Evolutionary conservation across 2,888 invertebrate genomes (phyloP), one percentile per base, ranked within the genome.

Genomic region (Eubasilissa splendida): DNA sequence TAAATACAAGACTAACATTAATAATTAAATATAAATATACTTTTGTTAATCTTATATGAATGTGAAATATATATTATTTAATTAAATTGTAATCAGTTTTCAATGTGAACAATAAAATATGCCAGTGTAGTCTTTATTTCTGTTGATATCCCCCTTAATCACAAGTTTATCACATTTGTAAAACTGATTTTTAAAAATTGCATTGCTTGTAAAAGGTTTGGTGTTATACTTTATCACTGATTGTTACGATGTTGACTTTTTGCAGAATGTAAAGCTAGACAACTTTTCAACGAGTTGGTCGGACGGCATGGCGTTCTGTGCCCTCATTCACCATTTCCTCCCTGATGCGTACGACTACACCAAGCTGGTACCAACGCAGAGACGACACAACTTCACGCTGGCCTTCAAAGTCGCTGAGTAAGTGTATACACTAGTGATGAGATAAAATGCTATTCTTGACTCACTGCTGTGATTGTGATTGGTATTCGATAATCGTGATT

Each of bases 201-300:
- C 42, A 42, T 42, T 42, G 7, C 7, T 4, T 2, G 7, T 42
- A 42, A 42, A 42, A 42, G 42, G 4, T 42, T 42, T 42, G 42
- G 4, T 42, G 7, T 42, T 42, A 7, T 42, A 7, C 42, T 42
- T 5, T 42, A 42, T 42, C 42, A 5, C 42, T 42, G 63, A 31
- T 81, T 70, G 31, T 11, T 31, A 12, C 31, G 11, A 81, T 65
- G 63, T 79, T 84, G 82, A 84, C 79, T 82, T 84, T 85, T 87
- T 89, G 66, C 91, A 98, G 98, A 96, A 97, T 93, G 95, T 99
- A 89, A 95, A 97, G 92, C 94, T 99, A 92, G 97, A 96, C 88
- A 99, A 99, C 93, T 99, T 99, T 93, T 99, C 99, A 87, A 96
- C 96, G 89, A 96, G 96, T 91, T 99, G 99, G 99, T 96, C 96